Evolutionary conservation across 2,113 vertebrate genomes (phyloP), one percentile per base, ranked within the genome.

Genomic region (Kryptolebias marmoratus): DNA sequence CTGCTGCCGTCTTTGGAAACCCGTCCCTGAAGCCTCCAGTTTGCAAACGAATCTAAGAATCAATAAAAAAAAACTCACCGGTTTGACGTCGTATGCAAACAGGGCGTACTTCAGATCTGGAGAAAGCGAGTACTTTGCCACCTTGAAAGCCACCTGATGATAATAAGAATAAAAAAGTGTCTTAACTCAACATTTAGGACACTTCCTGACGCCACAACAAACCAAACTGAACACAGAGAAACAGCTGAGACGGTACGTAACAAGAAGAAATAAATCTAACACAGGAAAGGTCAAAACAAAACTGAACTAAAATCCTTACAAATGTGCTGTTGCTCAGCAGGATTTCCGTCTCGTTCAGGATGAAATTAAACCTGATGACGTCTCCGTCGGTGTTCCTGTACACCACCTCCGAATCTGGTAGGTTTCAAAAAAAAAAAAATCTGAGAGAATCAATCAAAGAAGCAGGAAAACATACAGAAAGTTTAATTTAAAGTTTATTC

Each of bases 71-170:
- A 58, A 64, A 88, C 94, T 94, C 61, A 99, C 98, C 95, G 94
- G 96, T 75, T 95, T 97, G 73, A 99, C 94, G 9, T 99, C 96
- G 69, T 99, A 99, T 0, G 96, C 96, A 72, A 99, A 95, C 72
- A 99, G 96, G 28, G 96, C 97, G 13, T 94, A 98, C 90, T 94
- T 95, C 86, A 97, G 91, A 83, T 99, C 98, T 45, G 97, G 95
- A 62, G 97, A 99, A 53, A 98, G 94, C 0, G 95, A 96, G 79
- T 96, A 95, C 86, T 94, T 97, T 32, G 94, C 95, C 77, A 95
- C 97, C 93, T 97, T 98, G 85, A 98, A 98, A 7, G 95, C 95
- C 85, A 95, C 95, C 97, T 99, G 4, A 2, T 28, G 5, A n/a
- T 15, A 27, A 13, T 27, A 57, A 5, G 5, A 12, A n/a, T 15